phyloP scores from a whole-genome alignment of 35 echinoderm and acorn worm species.

The Chiridota heheva region DNA sequence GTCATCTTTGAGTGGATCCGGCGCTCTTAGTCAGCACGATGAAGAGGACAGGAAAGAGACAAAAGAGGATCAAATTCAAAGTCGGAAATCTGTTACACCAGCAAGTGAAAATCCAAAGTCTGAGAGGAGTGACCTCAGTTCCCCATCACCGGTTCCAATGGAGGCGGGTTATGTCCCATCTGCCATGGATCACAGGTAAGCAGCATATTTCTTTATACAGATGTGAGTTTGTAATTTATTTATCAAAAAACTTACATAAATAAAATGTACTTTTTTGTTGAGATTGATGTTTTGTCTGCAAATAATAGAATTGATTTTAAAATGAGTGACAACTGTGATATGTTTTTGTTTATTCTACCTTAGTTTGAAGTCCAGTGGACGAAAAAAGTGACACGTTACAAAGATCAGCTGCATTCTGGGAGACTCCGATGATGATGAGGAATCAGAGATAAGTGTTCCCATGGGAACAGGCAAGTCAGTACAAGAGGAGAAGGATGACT shows the following conservation, averaged over 20 bases:
- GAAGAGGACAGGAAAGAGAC: constrained; percentile 21
- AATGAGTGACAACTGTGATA: too few species aligned
- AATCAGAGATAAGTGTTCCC: constrained; percentile 92
- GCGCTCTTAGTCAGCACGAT: constrained; percentile 23
- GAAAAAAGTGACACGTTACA: constrained; percentile 71
- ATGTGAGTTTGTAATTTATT: too few species aligned
- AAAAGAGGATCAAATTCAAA: background rate
- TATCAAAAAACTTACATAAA: too few species aligned
- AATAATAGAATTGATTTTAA: too few species aligned
- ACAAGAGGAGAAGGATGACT: constrained; percentile 90
- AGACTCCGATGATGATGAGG: constrained; percentile 80
- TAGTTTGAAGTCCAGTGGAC: constrained; percentile 77
- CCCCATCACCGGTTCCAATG: constrained; percentile 65
- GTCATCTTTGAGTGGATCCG: constrained; percentile 11
- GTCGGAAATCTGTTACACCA: constrained; percentile 16
- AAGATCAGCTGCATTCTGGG: constrained; percentile 90
- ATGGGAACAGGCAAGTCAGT: constrained; percentile 81
- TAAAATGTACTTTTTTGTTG: too few species aligned
- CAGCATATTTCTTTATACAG: too few species aligned
- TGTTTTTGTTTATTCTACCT: constrained; percentile 6
- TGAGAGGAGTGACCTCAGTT: constrained; percentile 73
- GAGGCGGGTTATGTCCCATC: constrained; percentile 76
- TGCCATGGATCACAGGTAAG: constrained; percentile 83
- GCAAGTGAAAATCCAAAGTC: constrained; percentile 56
- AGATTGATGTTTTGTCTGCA: too few species aligned